Conservation (phyloP, 2,888 invertebrate species). For the Clepsis dumicolana region DNA sequence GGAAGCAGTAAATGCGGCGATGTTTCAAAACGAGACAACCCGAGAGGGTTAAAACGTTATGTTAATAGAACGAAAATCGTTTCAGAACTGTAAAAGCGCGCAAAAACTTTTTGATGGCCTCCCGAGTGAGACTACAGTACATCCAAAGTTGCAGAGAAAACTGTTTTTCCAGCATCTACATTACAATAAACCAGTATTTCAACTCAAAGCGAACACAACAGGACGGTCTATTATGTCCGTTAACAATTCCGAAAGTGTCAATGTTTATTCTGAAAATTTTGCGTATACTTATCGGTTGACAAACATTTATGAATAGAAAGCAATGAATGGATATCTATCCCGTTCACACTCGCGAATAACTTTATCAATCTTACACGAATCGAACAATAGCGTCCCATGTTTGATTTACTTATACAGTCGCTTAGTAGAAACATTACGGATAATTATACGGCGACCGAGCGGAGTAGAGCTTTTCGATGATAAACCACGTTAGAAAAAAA, state of each 20-base stretch:
- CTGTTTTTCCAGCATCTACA: conserved; percentile 1
- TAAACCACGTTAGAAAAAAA: background rate
- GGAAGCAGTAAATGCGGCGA: conserved; percentile 59
- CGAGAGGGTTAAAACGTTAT: conserved; percentile 71
- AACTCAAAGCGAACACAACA: background rate
- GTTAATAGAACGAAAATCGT: conserved; percentile 75
- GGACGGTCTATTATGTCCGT: background rate
- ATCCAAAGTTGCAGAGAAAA: conserved; percentile 50
- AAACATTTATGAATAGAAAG: conserved; percentile 79
- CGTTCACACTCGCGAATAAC: conserved; percentile 84
- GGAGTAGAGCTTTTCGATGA: conserved; percentile 64
- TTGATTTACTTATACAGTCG: conserved; percentile 83
- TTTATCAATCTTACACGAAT: conserved; percentile 86
- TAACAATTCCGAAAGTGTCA: background rate
- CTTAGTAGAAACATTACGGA: conserved; percentile 85
- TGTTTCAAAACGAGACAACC: conserved; percentile 67
- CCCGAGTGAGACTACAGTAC: conserved; percentile 58
- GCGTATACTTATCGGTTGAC: conserved; percentile 54
- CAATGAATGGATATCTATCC: conserved; percentile 79
- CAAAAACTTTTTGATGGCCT: conserved; percentile 76
- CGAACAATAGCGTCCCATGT: conserved; percentile 86
- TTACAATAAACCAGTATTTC: background rate
- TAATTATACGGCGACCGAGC: conserved; percentile 78
- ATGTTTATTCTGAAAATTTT: conserved; percentile 49
- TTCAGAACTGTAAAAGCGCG: conserved; percentile 71